Conservation (phyloP, 2,113 vertebrate species). For the Tonatia bakeri region DNA sequence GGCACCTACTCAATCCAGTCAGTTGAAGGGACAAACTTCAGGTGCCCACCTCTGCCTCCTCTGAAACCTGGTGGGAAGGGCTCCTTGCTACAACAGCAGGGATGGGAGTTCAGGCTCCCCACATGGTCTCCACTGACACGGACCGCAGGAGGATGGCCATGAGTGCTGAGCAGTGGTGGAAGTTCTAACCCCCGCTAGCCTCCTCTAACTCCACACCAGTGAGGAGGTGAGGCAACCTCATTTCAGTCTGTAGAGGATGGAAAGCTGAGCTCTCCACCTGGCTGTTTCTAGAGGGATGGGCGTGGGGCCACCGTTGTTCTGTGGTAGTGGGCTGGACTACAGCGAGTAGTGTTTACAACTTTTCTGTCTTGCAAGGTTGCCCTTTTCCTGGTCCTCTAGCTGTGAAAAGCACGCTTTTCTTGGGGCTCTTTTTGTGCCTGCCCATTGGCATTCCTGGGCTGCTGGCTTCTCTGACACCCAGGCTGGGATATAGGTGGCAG, state of each 20-base stretch:
- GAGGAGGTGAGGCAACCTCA: background rate
- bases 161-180: background rate
- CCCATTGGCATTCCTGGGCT: background rate
- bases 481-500: background rate
- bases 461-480: background rate
- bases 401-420: background rate
- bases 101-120: background rate
- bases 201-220: background rate
- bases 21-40: background rate
- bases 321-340: background rate
- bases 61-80: background rate
- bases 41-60: background rate
- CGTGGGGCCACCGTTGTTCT: background rate
- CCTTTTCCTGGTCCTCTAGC: background rate
- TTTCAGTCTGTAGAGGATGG: background rate
- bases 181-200: background rate
- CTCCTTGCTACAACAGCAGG: background rate
- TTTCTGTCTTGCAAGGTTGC: background rate
- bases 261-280: background rate
- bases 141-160: background rate
- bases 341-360: background rate
- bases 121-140: background rate
- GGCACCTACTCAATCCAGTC: background rate
- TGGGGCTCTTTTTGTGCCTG: background rate
- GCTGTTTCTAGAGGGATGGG: background rate